These are phyloP conservation scores for Tyrophagus putrescentiae DNA, from an alignment of 1,140 invertebrate species.

Conservation along the genomic window DNA sequence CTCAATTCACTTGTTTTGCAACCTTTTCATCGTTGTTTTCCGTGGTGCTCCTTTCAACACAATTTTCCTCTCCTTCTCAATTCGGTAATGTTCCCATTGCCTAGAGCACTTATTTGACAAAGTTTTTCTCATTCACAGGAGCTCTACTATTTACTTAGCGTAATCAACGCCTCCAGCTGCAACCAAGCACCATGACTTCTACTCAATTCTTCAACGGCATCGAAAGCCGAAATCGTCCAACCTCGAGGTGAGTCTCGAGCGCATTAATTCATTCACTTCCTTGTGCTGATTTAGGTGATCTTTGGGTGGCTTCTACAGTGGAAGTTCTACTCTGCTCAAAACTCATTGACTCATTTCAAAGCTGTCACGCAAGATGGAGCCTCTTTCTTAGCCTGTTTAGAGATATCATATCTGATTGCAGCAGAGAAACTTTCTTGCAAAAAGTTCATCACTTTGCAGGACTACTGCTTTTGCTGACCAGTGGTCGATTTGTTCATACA, in stretches of 20 bases:
- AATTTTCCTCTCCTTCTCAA: not conserved
- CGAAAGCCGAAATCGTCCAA: not conserved
- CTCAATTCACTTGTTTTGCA: not conserved
- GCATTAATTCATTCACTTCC: no score
- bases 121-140: not conserved
- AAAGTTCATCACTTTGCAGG: not conserved
- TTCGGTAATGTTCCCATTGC: not conserved
- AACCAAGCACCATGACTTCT: not conserved
- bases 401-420: no score
- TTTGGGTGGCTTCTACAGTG: no score
- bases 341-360: not conserved
- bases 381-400: not conserved
- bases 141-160: not conserved
- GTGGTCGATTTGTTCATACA: no score
- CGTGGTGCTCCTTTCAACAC: not conserved
- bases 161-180: not conserved
- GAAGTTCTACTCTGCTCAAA: not conserved
- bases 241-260: conserved; percentile 10
- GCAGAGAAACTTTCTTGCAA: no score
- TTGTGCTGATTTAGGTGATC: no score
- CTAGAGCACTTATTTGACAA: not conserved
- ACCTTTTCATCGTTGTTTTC: not conserved
- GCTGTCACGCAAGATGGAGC: conserved; percentile 1
- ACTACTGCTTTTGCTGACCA: no score
- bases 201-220: conserved; percentile 5